A percentile compares a stretch with the other conserved stretches of the same genome.
These are phyloP conservation scores for Jordanella pulchra DNA, from an alignment of 2,797 vertebrate species.

Conservation along the genomic window DNA sequence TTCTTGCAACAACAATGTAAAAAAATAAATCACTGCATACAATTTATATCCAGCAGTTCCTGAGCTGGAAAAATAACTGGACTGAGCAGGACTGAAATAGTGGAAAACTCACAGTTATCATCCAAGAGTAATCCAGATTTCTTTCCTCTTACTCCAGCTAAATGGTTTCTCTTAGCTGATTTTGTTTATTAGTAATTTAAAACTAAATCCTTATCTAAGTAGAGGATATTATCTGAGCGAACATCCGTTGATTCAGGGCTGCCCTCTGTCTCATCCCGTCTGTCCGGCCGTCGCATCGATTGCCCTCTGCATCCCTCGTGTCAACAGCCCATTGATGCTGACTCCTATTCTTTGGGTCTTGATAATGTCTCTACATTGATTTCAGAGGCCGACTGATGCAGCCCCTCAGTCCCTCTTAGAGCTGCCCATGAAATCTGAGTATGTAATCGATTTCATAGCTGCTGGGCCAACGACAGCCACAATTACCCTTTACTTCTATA, in stretches of 20 bases:
- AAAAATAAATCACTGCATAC: no score
- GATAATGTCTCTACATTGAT: slow-evolving; percentile 60
- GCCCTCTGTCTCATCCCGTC: slow-evolving; percentile 31
- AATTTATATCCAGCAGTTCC: no score
- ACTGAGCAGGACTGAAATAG: no score
- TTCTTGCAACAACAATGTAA: no score
- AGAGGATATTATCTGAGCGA: slow-evolving; percentile 1
- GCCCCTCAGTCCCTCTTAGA: not conserved
- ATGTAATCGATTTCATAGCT: slow-evolving; percentile 27
- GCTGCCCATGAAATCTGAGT: slow-evolving; percentile 25
- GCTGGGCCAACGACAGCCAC: not conserved
- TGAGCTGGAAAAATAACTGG: no score
- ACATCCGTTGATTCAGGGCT: slow-evolving; percentile 12
- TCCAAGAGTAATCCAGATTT: no score
- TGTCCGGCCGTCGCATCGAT: slow-evolving; percentile 45
- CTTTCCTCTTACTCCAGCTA: no score
- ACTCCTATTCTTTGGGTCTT: slow-evolving; percentile 29
- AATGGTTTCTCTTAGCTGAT: no score
- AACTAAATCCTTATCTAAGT: not conserved
- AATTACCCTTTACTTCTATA: not conserved
- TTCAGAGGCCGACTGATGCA: slow-evolving; percentile 12
- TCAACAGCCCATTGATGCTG: slow-evolving; percentile 30
- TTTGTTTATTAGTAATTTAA: no score
- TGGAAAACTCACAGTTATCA: no score
- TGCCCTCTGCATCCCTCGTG: slow-evolving; percentile 34